phyloP scores from a whole-genome alignment of 2,113 vertebrate species.

The Dasyprocta punctata region DNA sequence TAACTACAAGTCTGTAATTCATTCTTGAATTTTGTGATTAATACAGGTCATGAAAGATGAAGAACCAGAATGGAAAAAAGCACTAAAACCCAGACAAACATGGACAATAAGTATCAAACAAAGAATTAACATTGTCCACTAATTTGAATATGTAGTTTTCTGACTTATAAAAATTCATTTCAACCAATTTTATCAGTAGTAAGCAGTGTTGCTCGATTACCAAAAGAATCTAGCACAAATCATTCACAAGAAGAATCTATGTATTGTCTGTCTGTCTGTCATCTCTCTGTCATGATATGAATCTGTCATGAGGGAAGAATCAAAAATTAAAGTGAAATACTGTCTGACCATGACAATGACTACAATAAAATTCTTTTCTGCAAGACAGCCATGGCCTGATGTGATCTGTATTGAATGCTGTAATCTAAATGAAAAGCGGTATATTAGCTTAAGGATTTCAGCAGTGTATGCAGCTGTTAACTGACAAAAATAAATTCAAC shows the following conservation, averaged over 20 bases:
- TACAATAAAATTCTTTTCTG: constrained; percentile 35
- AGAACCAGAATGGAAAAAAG: neutral
- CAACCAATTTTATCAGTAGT: neutral
- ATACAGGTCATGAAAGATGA: neutral
- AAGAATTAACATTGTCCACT: neutral
- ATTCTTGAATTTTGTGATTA: neutral
- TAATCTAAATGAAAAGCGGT: constrained; percentile 15
- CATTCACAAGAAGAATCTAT: neutral
- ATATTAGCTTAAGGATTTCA: constrained; percentile 49
- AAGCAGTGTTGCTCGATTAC: neutral
- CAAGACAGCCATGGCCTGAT: neutral
- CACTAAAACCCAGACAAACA: neutral
- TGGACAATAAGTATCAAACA: neutral
- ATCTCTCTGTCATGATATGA: neutral
- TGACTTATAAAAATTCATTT: constrained; percentile 27
- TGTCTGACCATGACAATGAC: neutral
- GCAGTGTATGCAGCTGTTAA: constrained; percentile 63
- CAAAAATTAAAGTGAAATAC: constrained; percentile 50
- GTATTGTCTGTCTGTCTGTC: neutral
- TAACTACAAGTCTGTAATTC: neutral
- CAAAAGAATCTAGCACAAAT: neutral
- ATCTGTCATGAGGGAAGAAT: neutral
- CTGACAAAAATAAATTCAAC: constrained; percentile 69
- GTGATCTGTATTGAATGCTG: constrained; percentile 1
- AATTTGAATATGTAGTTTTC: neutral